Evolutionary conservation across 2,113 vertebrate genomes (phyloP), one percentile per base, ranked within the genome.

Genomic region (Petrocephalus zakoni): DNA sequence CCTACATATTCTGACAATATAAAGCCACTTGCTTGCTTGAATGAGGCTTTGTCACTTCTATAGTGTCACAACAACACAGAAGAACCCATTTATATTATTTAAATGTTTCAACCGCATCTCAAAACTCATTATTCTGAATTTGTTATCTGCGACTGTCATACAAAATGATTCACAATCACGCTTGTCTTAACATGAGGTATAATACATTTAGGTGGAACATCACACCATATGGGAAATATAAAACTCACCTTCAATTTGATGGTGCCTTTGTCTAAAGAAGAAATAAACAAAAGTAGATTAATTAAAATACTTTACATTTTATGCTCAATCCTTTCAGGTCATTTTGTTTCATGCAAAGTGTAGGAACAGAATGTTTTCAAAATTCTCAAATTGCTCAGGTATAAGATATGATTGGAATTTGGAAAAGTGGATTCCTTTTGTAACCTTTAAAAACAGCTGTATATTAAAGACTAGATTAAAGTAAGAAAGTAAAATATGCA

Each of bases 171-270:
- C 72, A 75, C 72, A 75, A 19, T 19, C 11, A 75, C 37, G 15
- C 15, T 19, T 29, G 34, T 52, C 42, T 37, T 25, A 52, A 29
- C 10, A 49, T 49, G 21, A 37, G 42, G 34, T 83, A 21, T 87
- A 58, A 75, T 68, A 61, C 22, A 29, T 25, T 25, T 42, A 13
- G 49, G 46, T 34, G 19, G 13, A 42, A 47, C 10, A 58, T 58
- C 4, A 17, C 17, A 56, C 2, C 19, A 49, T 56, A 58, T 11
- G 25, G 53, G 22, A 15, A 19, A 58, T 29, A 58, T 17, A 21
- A 55, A 61, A 29, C 97, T 97, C 92, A 98, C 98, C 97, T 98
- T 97, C 88, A 99, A 92, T 89, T 96, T 97, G 91, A 98, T 93
- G 68, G 95, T 97, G 90, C 97, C 97, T 96, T 98, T 99, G 92